Evolutionary conservation across 1,140 invertebrate genomes (phyloP).

Genomic region (Listronotus bonariensis): DNA sequence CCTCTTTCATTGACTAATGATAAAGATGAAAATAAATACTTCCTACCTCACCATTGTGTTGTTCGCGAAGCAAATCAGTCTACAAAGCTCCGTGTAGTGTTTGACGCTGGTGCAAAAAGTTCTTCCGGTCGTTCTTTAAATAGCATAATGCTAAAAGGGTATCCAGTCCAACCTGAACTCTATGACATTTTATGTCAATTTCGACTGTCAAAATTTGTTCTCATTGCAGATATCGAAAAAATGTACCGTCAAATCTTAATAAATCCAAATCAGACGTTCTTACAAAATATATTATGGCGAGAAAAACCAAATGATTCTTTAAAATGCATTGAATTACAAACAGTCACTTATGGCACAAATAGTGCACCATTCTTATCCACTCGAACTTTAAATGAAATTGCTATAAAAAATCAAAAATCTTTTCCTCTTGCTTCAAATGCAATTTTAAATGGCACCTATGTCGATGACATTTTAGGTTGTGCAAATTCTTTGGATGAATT

Average conservation of each 20-base stretch:
- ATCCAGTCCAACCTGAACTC: too few species aligned
- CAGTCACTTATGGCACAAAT: too few species aligned
- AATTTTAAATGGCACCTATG: constrained; percentile 52
- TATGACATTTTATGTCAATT: too few species aligned
- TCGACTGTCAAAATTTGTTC: too few species aligned
- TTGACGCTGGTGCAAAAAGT: constrained; percentile 42
- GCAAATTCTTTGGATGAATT: constrained; percentile 32
- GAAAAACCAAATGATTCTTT: constrained; percentile 33
- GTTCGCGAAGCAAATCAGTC: constrained; percentile 46
- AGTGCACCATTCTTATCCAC: too few species aligned
- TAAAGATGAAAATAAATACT: constrained; percentile 42
- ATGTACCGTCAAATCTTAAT: constrained; percentile 54
- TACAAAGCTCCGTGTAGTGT: constrained; percentile 51
- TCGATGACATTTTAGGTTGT: constrained; percentile 57
- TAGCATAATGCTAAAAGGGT: too few species aligned
- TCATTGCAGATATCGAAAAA: constrained; percentile 44
- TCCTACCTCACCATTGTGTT: constrained; percentile 56
- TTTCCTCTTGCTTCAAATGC: constrained; percentile 47
- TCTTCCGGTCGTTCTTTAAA: too few species aligned
- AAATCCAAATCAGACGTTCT: constrained; percentile 42
- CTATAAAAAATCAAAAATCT: constrained; percentile 40
- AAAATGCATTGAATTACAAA: too few species aligned
- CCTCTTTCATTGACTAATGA: constrained; percentile 11
- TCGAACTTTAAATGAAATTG: constrained; percentile 46
- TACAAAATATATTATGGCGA: constrained; percentile 54